Percentiles rank a stretch among this genome's conserved stretches.
Evolutionary conservation across 1,140 invertebrate genomes (phyloP).

Genomic region (Calliphora vicina): DNA sequence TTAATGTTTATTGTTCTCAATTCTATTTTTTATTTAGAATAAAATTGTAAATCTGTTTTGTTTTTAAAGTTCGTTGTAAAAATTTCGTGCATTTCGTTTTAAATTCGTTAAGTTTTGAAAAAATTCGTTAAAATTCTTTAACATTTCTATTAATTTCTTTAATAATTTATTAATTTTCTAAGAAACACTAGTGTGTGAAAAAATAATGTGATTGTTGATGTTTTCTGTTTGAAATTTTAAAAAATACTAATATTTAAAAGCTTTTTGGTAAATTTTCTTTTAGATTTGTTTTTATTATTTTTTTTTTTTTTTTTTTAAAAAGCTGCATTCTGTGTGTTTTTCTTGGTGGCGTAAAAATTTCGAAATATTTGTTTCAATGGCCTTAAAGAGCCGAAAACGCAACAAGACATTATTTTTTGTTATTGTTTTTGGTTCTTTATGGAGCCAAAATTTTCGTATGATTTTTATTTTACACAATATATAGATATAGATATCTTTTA

Average conservation of each 20-base stretch:
- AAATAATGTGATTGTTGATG: neutral
- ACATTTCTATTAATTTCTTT: conserved; percentile 7
- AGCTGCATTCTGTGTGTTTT: neutral
- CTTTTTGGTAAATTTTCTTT: neutral
- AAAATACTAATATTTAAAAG: neutral
- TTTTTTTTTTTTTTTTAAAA: no score
- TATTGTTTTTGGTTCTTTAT: neutral
- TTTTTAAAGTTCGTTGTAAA: neutral
- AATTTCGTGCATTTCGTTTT: conserved; percentile 10
- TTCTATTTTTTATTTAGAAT: neutral
- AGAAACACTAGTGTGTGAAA: neutral
- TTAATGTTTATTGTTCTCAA: neutral
- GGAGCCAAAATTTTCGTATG: neutral
- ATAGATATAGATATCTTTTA: neutral
- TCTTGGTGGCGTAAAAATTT: neutral
- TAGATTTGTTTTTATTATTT: neutral
- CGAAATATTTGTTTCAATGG: neutral
- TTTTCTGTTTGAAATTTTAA: neutral
- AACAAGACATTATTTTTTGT: neutral
- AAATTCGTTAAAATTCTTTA: neutral
- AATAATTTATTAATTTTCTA: neutral
- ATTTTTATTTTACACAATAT: neutral
- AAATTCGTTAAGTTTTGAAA: neutral
- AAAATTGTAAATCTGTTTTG: neutral
- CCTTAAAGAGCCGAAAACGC: neutral